These are phyloP conservation scores for Eupristina koningsbergeri DNA, from an alignment of 1,140 invertebrate genomes.

Conservation along the genomic window DNA sequence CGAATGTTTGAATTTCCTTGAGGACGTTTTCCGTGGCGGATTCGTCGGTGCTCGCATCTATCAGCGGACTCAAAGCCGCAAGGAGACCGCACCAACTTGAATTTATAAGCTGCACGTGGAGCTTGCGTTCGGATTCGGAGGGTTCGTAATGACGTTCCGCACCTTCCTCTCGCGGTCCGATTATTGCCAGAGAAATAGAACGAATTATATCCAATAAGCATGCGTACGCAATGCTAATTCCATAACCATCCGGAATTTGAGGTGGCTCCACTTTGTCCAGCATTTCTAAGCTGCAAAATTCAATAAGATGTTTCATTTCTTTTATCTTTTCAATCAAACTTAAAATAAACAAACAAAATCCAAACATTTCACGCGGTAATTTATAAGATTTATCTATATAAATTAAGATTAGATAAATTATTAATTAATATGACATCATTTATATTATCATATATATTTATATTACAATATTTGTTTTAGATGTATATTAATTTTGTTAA, in stretches of 20 bases:
- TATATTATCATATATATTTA: too few species aligned
- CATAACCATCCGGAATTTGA: constrained; percentile 93
- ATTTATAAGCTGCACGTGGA: constrained; percentile 87
- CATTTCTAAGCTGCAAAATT: constrained; percentile 86
- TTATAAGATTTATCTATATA: too few species aligned
- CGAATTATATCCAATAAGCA: constrained; percentile 91
- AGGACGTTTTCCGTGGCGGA: constrained; percentile 90
- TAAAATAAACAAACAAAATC: too few species aligned
- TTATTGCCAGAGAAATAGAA: constrained; percentile 82
- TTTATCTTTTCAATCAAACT: not conserved
- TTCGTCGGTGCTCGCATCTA: constrained; percentile 96
- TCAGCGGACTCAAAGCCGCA: constrained; percentile 90
- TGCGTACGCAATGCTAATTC: constrained; percentile 94
- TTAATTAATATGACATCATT: too few species aligned
- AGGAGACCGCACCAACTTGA: constrained; percentile 96
- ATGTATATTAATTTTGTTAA: too few species aligned
- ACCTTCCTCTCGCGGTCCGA: constrained; percentile 72
- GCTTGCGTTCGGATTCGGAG: constrained; percentile 73
- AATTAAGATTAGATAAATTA: too few species aligned
- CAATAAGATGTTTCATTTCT: not conserved
- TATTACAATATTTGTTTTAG: too few species aligned
- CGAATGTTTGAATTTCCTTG: constrained; percentile 91
- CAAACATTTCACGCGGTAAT: too few species aligned
- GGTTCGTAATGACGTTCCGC: constrained; percentile 71
- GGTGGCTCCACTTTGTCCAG: constrained; percentile 96